Evolutionary conservation across 2,797 vertebrate species (phyloP).

Genomic region (Leuciscus waleckii): DNA sequence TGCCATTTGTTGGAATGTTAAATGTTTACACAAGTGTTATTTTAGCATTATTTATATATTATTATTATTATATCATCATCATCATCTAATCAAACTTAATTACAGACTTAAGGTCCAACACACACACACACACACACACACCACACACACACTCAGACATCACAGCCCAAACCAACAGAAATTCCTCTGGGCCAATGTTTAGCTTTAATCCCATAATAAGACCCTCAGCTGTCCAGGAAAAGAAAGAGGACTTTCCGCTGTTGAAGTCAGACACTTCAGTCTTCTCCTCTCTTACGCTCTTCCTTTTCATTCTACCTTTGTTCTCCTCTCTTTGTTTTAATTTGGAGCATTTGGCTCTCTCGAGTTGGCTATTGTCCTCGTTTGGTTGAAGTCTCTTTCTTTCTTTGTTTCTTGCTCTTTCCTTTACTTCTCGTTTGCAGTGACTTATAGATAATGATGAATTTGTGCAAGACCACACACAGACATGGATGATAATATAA

Average conservation of each 20-base stretch:
- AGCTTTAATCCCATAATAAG: conserved; percentile 86
- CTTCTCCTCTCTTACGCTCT: conserved; percentile 50
- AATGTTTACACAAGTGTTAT: too few species aligned
- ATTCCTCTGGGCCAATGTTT: conserved; percentile 82
- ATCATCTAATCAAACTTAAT: too few species aligned
- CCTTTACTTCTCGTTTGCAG: conserved; percentile 53
- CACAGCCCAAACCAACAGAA: conserved; percentile 62
- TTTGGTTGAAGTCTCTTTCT: conserved; percentile 49
- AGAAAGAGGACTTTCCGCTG: conserved; percentile 81
- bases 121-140: conserved; percentile 22
- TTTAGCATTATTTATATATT: too few species aligned
- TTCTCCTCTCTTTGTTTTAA: conserved; percentile 50
- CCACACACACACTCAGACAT: conserved; percentile 36
- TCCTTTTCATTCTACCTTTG: conserved; percentile 47
- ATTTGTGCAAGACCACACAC: conserved; percentile 63
- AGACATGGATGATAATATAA: conserved; percentile 39
- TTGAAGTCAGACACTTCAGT: conserved; percentile 67
- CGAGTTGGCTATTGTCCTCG: conserved; percentile 16
- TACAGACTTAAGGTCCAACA: too few species aligned
- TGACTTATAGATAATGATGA: conserved; percentile 63
- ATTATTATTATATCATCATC: too few species aligned
- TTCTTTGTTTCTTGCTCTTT: conserved; percentile 46
- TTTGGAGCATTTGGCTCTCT: conserved; percentile 64
- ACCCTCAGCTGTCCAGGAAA: conserved; percentile 84
- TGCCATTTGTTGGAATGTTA: too few species aligned